phyloP scores from a whole-genome alignment of 2,888 invertebrate species.

The Ophraella communa region DNA sequence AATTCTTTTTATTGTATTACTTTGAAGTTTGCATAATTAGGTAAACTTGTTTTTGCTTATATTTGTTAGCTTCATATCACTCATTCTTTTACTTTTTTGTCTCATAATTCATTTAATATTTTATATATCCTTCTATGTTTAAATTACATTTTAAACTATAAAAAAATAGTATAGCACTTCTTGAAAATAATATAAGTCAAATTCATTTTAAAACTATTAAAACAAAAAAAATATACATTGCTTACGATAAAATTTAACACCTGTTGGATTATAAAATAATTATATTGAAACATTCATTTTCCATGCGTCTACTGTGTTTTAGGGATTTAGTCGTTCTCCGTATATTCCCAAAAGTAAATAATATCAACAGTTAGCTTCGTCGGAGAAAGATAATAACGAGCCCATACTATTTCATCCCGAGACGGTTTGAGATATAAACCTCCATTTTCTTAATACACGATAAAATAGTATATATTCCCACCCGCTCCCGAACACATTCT shows the following conservation, averaged over 20 bases:
- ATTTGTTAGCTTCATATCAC: too few species aligned
- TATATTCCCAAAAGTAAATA: constrained; percentile 8
- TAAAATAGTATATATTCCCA: constrained; percentile 26
- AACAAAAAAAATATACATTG: too few species aligned
- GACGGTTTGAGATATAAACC: constrained; percentile 19
- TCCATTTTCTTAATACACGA: constrained; percentile 26
- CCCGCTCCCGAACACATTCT: constrained; percentile 20
- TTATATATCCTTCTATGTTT: too few species aligned
- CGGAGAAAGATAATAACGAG: constrained; percentile 21
- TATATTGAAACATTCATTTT: not conserved
- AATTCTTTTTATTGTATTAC: too few species aligned
- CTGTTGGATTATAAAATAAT: not conserved
- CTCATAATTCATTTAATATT: too few species aligned
- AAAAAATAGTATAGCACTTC: too few species aligned
- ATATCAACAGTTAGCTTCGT: constrained; percentile 27
- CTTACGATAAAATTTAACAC: not conserved
- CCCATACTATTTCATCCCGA: constrained; percentile 22
- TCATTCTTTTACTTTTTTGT: too few species aligned
- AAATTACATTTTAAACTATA: too few species aligned
- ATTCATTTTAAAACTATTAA: too few species aligned
- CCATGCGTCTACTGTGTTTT: not conserved
- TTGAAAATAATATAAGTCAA: too few species aligned
- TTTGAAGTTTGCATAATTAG: too few species aligned
- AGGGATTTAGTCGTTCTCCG: not conserved
- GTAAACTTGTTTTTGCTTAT: too few species aligned